A percentile compares a stretch with the other conserved stretches of the same genome.
These are phyloP conservation scores for Chelonus insularis DNA, from an alignment of 1,140 invertebrate species.

Conservation along the genomic window DNA sequence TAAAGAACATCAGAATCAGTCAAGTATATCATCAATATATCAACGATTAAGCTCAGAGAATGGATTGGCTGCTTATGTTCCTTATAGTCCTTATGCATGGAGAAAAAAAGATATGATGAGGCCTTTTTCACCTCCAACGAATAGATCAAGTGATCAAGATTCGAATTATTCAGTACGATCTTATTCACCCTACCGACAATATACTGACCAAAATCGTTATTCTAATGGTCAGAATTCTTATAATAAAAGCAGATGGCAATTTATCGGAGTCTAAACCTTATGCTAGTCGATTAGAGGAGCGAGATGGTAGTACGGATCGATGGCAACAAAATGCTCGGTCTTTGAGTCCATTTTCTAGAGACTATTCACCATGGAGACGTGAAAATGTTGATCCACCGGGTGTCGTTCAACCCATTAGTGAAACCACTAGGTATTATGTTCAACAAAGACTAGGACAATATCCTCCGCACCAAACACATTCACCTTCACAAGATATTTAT, in stretches of 20 bases:
- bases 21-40: slow-evolving; percentile 36
- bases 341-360: slow-evolving; percentile 52
- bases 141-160: slow-evolving; percentile 16
- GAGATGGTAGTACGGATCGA: slow-evolving; percentile 43
- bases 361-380: slow-evolving; percentile 57
- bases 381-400: slow-evolving; percentile 57
- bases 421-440: slow-evolving; percentile 46
- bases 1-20: slow-evolving; percentile 44
- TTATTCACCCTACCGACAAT: slow-evolving; percentile 33
- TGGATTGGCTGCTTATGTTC: slow-evolving; percentile 42
- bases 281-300: slow-evolving; percentile 43
- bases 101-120: slow-evolving; percentile 47
- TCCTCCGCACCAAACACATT: slow-evolving; percentile 44
- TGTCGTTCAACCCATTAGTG: slow-evolving; percentile 47
- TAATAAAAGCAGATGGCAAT: slow-evolving; percentile 24
- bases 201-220: slow-evolving; percentile 40
- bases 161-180: slow-evolving; percentile 18
- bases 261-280: slow-evolving; percentile 37
- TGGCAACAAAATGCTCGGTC: slow-evolving; percentile 52
- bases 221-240: slow-evolving; percentile 24
- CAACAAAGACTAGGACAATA: slow-evolving; percentile 47
- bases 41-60: slow-evolving; percentile 53
- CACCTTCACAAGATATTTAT: slow-evolving; percentile 50
- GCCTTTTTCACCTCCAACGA: slow-evolving; percentile 45
- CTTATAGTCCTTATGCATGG: slow-evolving; percentile 54